Evolutionary conservation across 35 echinoderm and acorn worm species (phyloP), one percentile per base, ranked within the genome.

Genomic region (Lytechinus variegatus): DNA sequence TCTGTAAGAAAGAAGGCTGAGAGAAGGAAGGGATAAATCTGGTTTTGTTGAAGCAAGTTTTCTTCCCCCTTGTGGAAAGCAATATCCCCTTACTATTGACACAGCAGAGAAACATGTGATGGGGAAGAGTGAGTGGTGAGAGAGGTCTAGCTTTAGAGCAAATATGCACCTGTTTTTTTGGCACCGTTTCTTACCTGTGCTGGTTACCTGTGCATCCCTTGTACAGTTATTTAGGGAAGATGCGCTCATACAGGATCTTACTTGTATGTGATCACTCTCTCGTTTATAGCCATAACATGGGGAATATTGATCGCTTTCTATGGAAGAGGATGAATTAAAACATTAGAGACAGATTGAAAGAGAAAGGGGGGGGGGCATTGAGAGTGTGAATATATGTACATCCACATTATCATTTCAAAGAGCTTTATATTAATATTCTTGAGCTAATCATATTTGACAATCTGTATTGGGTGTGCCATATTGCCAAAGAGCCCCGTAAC

Each of bases 131-230:
- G 66, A 79, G 66, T 79, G 66, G 3, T 79, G 66, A 79, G 66
- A 79, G 88, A 90, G 88, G n/a, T 90, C 88, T 54, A 90, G 88
- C 88, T 52, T 3, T 21, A 90, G 14, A 54, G 88, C 27, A 90
- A 90, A 90, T 28, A 90, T 52, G 88, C 88, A 90, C 88, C 88
- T 90, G 88, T 90, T 79, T 24, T n/a, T 79, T 24, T 79, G 66
- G 66, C n/a, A 79, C 19, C 66, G 14, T 19, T 79, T 7, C 19
- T 79, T 79, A 79, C 66, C 66, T 79, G 66, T 19, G 66, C 66
- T 79, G 4, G 66, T 79, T 79, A 79, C 66, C 66, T 79, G 66
- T 24, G 16, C 66, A 16, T 79, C 19, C 66, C 16, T 24, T 24
- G 19, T 79, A 79, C 21, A 24, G 66, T 24, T 79, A 79, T 79